A percentile compares a stretch with the other conserved stretches of the same genome.
These are phyloP conservation scores for Notothenia coriiceps DNA, from an alignment of 2,113 vertebrate genomes.

Conservation along the genomic window DNA sequence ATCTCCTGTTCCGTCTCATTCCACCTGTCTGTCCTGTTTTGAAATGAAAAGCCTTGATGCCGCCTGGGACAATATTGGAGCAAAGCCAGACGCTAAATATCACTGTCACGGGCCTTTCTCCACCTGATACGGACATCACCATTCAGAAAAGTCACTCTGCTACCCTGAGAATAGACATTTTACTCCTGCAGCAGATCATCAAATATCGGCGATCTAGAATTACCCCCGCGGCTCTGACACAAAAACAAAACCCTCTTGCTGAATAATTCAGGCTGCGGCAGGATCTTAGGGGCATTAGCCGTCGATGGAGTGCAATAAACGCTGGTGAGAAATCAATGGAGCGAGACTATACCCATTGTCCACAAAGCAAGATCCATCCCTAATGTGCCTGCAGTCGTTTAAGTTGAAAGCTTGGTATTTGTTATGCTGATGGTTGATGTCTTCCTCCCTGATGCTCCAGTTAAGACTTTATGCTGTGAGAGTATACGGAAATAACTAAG, in stretches of 20 bases:
- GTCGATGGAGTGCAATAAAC: conserved; percentile 81
- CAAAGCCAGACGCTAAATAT: conserved; percentile 67
- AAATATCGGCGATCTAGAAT: conserved; percentile 77
- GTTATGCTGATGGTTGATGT: conserved; percentile 60
- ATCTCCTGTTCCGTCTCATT: conserved; percentile 69
- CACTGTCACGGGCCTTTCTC: conserved; percentile 60
- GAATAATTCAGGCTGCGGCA: conserved; percentile 83
- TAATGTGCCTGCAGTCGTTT: conserved; percentile 79
- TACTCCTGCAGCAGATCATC: conserved; percentile 76
- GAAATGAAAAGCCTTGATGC: conserved; percentile 68
- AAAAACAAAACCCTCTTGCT: conserved; percentile 82
- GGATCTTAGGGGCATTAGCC: conserved; percentile 79
- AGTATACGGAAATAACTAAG: background rate
- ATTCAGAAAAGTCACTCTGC: conserved; percentile 57
- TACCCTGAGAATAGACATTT: conserved; percentile 66
- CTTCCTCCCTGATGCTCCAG: conserved; percentile 49
- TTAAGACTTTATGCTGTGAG: conserved; percentile 8
- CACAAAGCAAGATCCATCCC: conserved; percentile 75
- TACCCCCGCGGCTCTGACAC: conserved; percentile 77
- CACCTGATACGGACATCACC: conserved; percentile 60
- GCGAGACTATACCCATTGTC: conserved; percentile 78
- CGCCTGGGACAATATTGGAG: conserved; percentile 62
- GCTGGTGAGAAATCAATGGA: conserved; percentile 82
- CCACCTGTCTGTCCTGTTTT: conserved; percentile 70
- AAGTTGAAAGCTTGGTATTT: conserved; percentile 61